A percentile compares a stretch with the other conserved stretches of the same genome.
These are phyloP conservation scores for Zalophus californianus DNA, from an alignment of 2,797 vertebrate genomes.

Conservation along the genomic window DNA sequence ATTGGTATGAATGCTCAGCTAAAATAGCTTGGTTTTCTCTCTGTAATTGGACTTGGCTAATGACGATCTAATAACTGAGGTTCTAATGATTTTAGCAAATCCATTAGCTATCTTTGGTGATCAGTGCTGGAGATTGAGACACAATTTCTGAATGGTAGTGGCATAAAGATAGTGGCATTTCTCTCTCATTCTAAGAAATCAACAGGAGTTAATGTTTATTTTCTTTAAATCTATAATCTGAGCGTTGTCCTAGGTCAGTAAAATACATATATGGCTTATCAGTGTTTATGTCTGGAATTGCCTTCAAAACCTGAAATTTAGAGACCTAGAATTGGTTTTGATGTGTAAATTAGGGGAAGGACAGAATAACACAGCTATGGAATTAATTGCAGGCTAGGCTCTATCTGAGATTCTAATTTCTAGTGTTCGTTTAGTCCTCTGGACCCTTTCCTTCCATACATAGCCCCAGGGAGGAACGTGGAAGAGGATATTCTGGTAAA, in stretches of 20 bases:
- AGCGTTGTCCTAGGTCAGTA: neutral
- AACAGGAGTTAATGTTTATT: neutral
- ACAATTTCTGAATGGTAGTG: conserved; percentile 10
- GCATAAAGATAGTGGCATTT: neutral
- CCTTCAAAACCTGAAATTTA: conserved; percentile 11
- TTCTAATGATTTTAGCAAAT: conserved; percentile 79
- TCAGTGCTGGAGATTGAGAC: conserved; percentile 63
- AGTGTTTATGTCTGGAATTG: conserved; percentile 31
- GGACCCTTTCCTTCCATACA: neutral
- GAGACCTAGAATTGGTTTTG: conserved; percentile 31
- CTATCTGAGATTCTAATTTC: neutral
- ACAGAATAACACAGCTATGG: neutral
- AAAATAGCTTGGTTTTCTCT: conserved; percentile 82
- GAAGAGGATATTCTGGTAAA: conserved; percentile 51
- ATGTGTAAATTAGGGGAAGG: neutral
- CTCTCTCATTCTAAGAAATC: conserved; percentile 25
- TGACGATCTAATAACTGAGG: conserved; percentile 81
- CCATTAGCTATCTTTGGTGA: conserved; percentile 75
- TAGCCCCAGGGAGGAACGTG: neutral
- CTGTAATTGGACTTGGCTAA: conserved; percentile 84
- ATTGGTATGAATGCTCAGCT: conserved; percentile 76
- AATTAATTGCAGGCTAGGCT: neutral
- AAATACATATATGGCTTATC: neutral
- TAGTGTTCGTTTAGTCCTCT: neutral
- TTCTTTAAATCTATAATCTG: conserved; percentile 33